Evolutionary conservation across 2,888 invertebrate species (phyloP).

Genomic region (Spodoptera exigua): DNA sequence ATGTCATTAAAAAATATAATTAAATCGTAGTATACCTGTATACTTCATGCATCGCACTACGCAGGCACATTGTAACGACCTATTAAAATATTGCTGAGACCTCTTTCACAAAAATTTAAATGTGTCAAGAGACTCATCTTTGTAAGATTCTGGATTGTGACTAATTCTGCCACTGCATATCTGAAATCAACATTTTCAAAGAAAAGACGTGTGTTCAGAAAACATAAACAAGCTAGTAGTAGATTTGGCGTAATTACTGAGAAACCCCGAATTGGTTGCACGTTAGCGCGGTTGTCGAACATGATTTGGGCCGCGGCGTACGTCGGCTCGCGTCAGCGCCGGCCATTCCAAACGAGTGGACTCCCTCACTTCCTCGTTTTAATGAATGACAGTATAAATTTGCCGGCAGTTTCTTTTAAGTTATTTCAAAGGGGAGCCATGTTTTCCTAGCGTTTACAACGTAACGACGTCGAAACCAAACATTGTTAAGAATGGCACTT

Average conservation of each 20-base stretch:
- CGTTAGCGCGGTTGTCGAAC: conserved; percentile 25
- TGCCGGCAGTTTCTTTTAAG: conserved; percentile 63
- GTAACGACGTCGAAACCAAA: conserved; percentile 72
- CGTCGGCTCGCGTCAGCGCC: conserved; percentile 22
- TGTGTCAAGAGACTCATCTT: too few species aligned
- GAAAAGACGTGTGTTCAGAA: too few species aligned
- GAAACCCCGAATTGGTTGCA: conserved; percentile 5
- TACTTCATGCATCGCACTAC: too few species aligned
- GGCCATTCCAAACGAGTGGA: conserved; percentile 39
- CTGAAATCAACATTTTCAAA: too few species aligned
- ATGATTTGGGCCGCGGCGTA: conserved; percentile 11
- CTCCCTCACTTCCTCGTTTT: conserved; percentile 56
- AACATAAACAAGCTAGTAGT: conserved; percentile 4
- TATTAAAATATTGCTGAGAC: too few species aligned
- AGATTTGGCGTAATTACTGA: not conserved
- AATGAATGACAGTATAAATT: conserved; percentile 64
- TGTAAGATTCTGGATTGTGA: too few species aligned
- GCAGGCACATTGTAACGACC: too few species aligned
- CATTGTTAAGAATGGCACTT: conserved; percentile 77
- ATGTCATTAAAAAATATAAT: conserved; percentile 60
- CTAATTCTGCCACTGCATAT: too few species aligned
- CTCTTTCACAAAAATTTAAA: too few species aligned
- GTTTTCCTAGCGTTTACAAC: conserved; percentile 71
- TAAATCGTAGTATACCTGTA: conserved; percentile 52
- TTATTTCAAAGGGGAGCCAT: conserved; percentile 70